Evolutionary conservation across 1,140 invertebrate genomes (phyloP).

Genomic region (Zaprionus taronus): DNA sequence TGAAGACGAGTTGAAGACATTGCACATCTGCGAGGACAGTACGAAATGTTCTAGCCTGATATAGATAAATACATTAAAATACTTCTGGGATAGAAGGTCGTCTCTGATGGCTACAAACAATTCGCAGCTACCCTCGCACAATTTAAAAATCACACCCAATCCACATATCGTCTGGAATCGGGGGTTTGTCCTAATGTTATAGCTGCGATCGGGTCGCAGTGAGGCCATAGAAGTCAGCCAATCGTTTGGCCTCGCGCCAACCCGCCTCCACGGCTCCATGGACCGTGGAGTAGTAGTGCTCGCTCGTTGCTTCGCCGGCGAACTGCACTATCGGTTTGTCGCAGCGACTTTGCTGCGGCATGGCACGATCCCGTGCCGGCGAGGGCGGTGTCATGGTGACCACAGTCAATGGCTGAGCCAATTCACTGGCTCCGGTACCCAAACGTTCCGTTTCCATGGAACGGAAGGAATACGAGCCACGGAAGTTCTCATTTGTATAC

Average conservation of each 20-base stretch:
- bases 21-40: slow-evolving; percentile 1
- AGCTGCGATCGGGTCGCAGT: slow-evolving; percentile 66
- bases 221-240: slow-evolving; percentile 75
- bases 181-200: slow-evolving; percentile 42
- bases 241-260: slow-evolving; percentile 89
- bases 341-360: slow-evolving; percentile 68
- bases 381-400: slow-evolving; percentile 59
- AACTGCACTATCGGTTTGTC: slow-evolving; percentile 88
- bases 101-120: background rate
- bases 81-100: background rate
- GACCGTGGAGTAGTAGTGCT: slow-evolving; percentile 90
- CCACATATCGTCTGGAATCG: background rate
- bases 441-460: slow-evolving; percentile 86
- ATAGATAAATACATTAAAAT: slow-evolving; percentile 5
- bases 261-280: slow-evolving; percentile 93
- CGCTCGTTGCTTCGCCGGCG: slow-evolving; percentile 90
- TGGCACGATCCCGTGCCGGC: slow-evolving; percentile 10
- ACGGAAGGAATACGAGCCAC: slow-evolving; percentile 90
- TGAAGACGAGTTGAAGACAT: slow-evolving; percentile 9
- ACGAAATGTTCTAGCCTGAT: background rate
- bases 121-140: background rate
- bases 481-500: slow-evolving; percentile 88
- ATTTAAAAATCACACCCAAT: background rate
- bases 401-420: slow-evolving; percentile 84
- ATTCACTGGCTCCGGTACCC: slow-evolving; percentile 85